Base-by-base conservation (phyloP, 2,888 invertebrate genomes). In the Tholera decimalis region DNA sequence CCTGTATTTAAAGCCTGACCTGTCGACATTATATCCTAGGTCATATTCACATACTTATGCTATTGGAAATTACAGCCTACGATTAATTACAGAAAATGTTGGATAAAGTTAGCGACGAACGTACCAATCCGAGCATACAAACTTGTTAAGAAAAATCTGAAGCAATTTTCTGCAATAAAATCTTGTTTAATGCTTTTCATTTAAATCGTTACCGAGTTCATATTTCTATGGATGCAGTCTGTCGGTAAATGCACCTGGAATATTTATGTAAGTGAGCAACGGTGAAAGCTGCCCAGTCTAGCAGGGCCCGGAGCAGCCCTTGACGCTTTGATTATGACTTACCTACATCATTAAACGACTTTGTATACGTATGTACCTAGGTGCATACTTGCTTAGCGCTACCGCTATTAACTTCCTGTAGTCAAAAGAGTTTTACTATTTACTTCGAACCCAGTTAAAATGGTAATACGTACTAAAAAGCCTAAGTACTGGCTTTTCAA, bases 211-310 rank as follows among this genome's bases (percentile, higher is more conserved):
- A 61, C 60, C 3, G 57, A 50, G 41, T 55, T 64, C 47, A 62
- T 64, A 79, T 66, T 72, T 64, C 46, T 65, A 64, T 71, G 55
- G 50, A 66, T 62, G 66, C 63, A 66, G 65, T 58, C 44, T 58
- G 57, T 33, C 39, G 59, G 64, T 46, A 66, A 63, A 55, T 77
- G 77, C 78, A 76, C 69, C 68, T 79, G 75, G 81, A 80, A 56
- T 77, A 68, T 54, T 55, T 74, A 73, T 59, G 37, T 44, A 68
- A 39, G 60, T 54, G 47, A 51, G 69, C 60, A 47, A 57, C 51
- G 78, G 82, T 79, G 83, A 85, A 85, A 85, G 84, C 82, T 74
- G 71, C 76, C 65, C 63, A 64, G 82, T 66, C 81, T 80, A 70
- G 55, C 55, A 65, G 35, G 56, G 63, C 67, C 67, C 55, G 69